Base-by-base conservation (phyloP, 2,797 vertebrate genomes). In the Notolepis coatsorum region DNA sequence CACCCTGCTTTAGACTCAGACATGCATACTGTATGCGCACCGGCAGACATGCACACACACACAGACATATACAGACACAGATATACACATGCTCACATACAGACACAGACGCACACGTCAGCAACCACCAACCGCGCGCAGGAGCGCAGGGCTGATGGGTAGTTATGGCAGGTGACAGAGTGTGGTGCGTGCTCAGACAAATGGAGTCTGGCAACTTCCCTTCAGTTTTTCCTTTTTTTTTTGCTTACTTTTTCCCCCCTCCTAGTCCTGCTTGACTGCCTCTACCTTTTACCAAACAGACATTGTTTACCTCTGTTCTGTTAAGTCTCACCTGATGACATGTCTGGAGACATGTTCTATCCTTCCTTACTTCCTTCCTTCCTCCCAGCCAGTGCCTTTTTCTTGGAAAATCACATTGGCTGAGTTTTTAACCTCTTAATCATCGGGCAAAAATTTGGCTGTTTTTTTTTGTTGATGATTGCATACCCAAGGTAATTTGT, bases 261-360 rank as follows among this genome's bases (percentile, higher is more conserved):
- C 18, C 5, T 87, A 70, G 79, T 83, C 68, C 78, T 89, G 84
- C 76, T 31, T 88, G 90, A 67, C 88, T 95, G 92, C 92, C 85
- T 76, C 85, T 88, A 84, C 83, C 77, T 90, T 81, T 64, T 73
- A 89, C 80, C 80, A 90, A 89, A 88, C 84, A 84, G 71, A 88
- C 80, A 77, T 83, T 91, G 86, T 88, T 79, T 89, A 88, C 89
- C 83, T 84, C 92, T 75, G 63, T 84, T 85, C 77, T 75, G 73
- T 85, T 92, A 90, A 85, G 90, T 91, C 79, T 92, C 86, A 90
- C 86, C 79, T 92, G 67, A 88, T 91, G 89, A 90, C 90, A 92
- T 90, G 87, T 74, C 91, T 83, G 73, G 70, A 38, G 92, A 92
- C 88, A 89, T n/a, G n/a, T n/a, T n/a, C n/a, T n/a, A n/a, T n/a